These are phyloP conservation scores for Trogon melanurus DNA, from an alignment of 2,113 vertebrate species.

Conservation along the genomic window DNA sequence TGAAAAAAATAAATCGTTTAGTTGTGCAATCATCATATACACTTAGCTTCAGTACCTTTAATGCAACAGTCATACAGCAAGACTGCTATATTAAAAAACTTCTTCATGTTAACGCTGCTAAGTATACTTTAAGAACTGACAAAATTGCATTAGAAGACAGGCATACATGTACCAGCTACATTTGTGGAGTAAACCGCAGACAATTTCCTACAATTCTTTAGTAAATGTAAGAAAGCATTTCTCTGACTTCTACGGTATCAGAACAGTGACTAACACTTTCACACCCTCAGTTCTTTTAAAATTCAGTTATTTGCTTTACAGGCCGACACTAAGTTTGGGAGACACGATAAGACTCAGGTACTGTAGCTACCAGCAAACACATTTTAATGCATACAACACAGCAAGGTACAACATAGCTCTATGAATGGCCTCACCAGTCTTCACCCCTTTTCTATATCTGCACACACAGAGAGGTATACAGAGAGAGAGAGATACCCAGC, in stretches of 20 bases:
- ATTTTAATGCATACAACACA: background rate
- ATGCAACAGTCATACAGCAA: background rate
- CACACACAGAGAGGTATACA: fast-evolving
- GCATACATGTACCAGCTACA: background rate
- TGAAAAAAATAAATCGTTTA: background rate
- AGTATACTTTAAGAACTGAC: background rate
- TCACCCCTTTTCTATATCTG: background rate
- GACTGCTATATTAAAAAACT: background rate
- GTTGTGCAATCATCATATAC: background rate
- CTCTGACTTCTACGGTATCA: background rate
- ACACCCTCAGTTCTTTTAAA: background rate
- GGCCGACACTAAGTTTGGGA: background rate
- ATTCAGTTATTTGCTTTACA: background rate
- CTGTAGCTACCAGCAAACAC: fast-evolving
- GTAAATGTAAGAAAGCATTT: background rate
- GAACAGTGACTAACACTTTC: background rate
- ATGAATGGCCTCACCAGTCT: background rate
- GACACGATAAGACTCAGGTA: background rate
- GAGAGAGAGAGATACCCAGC: background rate
- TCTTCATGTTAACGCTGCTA: background rate
- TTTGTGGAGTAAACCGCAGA: background rate
- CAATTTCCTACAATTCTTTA: background rate
- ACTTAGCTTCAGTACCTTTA: background rate
- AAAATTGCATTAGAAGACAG: background rate
- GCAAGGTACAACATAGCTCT: background rate